These are phyloP conservation scores for Aromia moschata DNA, from an alignment of 2,888 invertebrate genomes.

Conservation along the genomic window DNA sequence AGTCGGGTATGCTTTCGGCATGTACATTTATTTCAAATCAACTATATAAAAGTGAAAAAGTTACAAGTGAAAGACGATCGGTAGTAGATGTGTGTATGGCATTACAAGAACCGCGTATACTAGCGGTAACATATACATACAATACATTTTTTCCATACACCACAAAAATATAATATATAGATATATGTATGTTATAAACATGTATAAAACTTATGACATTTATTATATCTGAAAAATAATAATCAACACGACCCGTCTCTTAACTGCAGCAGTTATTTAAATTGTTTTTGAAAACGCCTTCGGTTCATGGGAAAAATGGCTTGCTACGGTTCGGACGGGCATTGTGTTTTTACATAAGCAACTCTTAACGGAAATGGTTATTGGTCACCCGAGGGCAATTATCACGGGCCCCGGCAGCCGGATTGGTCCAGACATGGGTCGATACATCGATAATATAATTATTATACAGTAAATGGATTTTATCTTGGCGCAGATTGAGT, in stretches of 20 bases:
- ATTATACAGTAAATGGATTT: conserved; percentile 23
- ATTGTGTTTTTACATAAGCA: conserved; percentile 55
- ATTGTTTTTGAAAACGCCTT: conserved; percentile 27
- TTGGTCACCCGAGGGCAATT: conserved; percentile 59
- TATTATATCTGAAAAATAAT: conserved; percentile 57
- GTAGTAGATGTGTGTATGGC: conserved; percentile 62
- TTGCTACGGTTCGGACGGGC: conserved; percentile 27
- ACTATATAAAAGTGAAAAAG: conserved; percentile 64
- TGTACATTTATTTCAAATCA: conserved; percentile 63
- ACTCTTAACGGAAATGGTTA: conserved; percentile 55
- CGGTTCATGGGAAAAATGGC: conserved; percentile 22
- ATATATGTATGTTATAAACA: conserved; percentile 58
- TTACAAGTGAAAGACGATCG: conserved; percentile 62
- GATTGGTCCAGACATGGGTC: conserved; percentile 58
- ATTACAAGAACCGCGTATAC: conserved; percentile 36
- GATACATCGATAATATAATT: conserved; percentile 34
- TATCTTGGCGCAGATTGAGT: conserved; percentile 1
- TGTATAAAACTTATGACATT: conserved; percentile 62
- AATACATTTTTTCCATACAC: conserved; percentile 56
- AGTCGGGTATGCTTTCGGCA: conserved; percentile 55
- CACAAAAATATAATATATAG: conserved; percentile 61
- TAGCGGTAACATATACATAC: conserved; percentile 40
- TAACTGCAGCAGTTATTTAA: conserved; percentile 28
- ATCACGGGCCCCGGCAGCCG: conserved; percentile 58
- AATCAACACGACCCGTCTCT: conserved; percentile 37